phyloP scores from a whole-genome alignment of 2,113 vertebrate species.

The Merops nubicus region DNA sequence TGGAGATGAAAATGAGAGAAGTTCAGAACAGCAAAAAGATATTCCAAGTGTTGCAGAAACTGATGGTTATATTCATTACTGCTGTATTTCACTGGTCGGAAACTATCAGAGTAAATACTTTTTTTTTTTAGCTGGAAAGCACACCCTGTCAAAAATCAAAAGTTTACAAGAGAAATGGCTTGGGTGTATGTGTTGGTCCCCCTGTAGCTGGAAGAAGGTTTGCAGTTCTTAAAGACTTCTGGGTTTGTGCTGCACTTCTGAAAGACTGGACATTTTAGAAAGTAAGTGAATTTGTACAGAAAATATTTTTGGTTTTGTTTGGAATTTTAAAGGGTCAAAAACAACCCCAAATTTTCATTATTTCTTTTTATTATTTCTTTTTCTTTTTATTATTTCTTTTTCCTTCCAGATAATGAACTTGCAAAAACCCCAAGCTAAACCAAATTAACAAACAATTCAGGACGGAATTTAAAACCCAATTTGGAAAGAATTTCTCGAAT shows the following conservation, averaged over 20 bases:
- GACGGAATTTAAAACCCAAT: neutral
- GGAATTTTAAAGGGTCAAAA: neutral
- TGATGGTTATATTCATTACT: accelerated
- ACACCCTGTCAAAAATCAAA: neutral
- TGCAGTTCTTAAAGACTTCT: neutral
- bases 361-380: too few species aligned
- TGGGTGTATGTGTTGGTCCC: accelerated
- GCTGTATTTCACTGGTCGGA: neutral
- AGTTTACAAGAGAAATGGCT: neutral
- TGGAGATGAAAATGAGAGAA: neutral
- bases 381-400: too few species aligned
- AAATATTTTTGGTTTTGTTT: neutral
- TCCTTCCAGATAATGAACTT: neutral
- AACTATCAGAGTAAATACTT: neutral
- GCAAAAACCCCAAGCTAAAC: neutral
- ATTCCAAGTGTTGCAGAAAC: neutral
- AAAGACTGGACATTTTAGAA: neutral
- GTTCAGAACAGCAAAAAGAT: neutral
- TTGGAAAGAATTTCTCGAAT: neutral
- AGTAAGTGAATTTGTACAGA: neutral
- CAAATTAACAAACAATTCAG: neutral
- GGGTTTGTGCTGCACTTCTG: neutral
- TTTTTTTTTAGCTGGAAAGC: neutral
- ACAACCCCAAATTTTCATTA: neutral
- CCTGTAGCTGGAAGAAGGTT: neutral